Conservation (phyloP, 1,140 invertebrate species). For the Diprion similis region DNA sequence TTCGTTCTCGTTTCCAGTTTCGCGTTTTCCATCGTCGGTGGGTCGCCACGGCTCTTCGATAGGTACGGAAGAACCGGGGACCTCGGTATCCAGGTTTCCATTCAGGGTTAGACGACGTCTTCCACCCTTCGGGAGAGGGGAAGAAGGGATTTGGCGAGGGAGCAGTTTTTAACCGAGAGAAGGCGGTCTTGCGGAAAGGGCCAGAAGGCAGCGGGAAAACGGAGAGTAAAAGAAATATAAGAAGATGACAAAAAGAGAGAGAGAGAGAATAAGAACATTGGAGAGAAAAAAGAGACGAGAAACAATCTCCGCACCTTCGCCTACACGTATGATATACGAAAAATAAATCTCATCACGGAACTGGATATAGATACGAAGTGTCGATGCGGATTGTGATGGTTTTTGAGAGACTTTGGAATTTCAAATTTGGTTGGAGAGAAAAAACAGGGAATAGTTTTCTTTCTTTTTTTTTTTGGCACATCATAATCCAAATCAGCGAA, state of each 20-base stretch:
- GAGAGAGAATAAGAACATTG: neutral
- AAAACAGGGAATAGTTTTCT: too few relatives aligned
- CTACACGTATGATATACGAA: too few relatives aligned
- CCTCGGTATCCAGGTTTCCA: neutral
- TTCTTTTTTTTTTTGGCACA: too few relatives aligned
- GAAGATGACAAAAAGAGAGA: neutral
- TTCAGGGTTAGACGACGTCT: neutral
- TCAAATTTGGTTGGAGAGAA: too few relatives aligned
- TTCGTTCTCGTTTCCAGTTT: neutral
- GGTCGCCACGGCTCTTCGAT: neutral
- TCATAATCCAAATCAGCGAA: too few relatives aligned
- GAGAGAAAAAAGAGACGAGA: constrained; percentile 5
- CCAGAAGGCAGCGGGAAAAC: neutral
- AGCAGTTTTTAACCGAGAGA: too few relatives aligned
- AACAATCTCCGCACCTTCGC: constrained; percentile 13
- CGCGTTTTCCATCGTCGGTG: neutral
- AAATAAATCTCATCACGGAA: too few relatives aligned
- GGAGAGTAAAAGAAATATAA: constrained; percentile 20
- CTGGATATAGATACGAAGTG: too few relatives aligned
- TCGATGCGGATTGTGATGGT: too few relatives aligned
- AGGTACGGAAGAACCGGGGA: neutral
- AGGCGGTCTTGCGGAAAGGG: too few relatives aligned
- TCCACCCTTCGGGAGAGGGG: neutral
- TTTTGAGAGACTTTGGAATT: too few relatives aligned
- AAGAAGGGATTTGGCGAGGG: neutral